Conservation (phyloP, 2,113 vertebrate species). For the Cephalopterus ornatus region DNA sequence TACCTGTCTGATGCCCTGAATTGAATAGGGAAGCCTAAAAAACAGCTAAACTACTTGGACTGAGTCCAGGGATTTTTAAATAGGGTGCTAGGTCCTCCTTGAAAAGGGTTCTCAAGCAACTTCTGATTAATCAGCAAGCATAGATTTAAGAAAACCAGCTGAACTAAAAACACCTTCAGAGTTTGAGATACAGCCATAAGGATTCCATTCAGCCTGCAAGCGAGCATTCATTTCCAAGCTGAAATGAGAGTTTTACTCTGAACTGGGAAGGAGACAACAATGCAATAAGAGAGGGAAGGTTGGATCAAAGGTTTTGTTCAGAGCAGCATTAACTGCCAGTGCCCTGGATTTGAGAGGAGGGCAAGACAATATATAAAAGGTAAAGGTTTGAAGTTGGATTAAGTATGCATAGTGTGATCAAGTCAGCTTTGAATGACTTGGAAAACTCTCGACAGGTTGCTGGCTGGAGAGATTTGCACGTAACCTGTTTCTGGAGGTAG, state of each 20-base stretch:
- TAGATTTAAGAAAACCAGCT: not conserved
- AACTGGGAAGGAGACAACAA: not conserved
- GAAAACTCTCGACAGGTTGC: not conserved
- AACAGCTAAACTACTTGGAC: conserved; percentile 4
- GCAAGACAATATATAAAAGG: not conserved
- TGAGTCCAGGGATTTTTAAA: not conserved
- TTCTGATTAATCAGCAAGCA: conserved; percentile 9
- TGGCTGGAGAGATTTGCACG: not conserved
- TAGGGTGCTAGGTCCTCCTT: not conserved
- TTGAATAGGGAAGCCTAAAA: not conserved
- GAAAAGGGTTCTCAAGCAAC: not conserved
- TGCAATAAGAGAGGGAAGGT: not conserved
- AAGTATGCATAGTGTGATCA: not conserved
- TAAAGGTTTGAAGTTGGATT: not conserved
- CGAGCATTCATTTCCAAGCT: not conserved
- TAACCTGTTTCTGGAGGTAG: not conserved
- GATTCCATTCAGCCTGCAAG: conserved; percentile 35
- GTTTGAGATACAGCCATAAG: conserved; percentile 8
- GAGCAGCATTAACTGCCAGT: not conserved
- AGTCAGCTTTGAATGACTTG: not conserved
- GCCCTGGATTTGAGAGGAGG: not conserved
- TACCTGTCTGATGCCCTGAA: not conserved
- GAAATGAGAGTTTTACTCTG: not conserved
- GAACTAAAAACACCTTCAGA: conserved; percentile 26
- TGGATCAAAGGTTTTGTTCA: conserved; percentile 40